Base-by-base conservation (phyloP, 1,140 invertebrate species). In the Pentalonia nigronervosa region DNA sequence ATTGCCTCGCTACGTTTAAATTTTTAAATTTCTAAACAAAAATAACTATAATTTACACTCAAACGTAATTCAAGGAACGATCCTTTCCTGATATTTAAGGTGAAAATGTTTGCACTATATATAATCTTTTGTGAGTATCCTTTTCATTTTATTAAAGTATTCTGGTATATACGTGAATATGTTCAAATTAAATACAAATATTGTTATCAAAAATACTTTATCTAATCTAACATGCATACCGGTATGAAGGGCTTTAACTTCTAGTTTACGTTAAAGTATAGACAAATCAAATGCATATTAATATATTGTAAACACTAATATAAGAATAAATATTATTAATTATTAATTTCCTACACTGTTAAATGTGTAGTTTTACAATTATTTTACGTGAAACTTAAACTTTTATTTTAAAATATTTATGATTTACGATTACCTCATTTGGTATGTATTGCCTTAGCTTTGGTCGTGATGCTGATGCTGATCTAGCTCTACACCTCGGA, bases 401-500 rank as follows among this genome's bases (percentile, higher is more conserved):
- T 76, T 67, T n/a, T n/a, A n/a, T 34, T n/a, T 76, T 30, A 30
- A 47, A n/a, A 17, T 17, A 17, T 48, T 47, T 56, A 11, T 60
- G 20, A 20, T 76, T 76, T 76, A 67, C 4, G 30, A 34, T 91
- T 93, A 93, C 91, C 48, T 93, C 91, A 56, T 93, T 93, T 53
- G 91, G 91, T 50, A 93, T 86, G 2, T 56, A 93, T 84, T 93
- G 91, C 45, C 81, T 81, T 25, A 50, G 34, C 48, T 93, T 93
- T 48, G 90, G 90, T 50, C 76, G 60, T 76, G 76, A 92, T 21
- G 67, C 47, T 36, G 91, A 86, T 36, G 91, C 41, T 30, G 91
- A 93, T 41, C 81, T 50, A 50, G 91, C 36, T 56, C 48, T 93
- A 50, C n/a, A 36, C 8, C 81, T 93, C 0, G 91, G 48, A 56